Percentiles rank a stretch among this genome's conserved stretches.
These are phyloP conservation scores for Peromyscus polionotus DNA, from an alignment of 2,113 vertebrate species.

Conservation along the genomic window DNA sequence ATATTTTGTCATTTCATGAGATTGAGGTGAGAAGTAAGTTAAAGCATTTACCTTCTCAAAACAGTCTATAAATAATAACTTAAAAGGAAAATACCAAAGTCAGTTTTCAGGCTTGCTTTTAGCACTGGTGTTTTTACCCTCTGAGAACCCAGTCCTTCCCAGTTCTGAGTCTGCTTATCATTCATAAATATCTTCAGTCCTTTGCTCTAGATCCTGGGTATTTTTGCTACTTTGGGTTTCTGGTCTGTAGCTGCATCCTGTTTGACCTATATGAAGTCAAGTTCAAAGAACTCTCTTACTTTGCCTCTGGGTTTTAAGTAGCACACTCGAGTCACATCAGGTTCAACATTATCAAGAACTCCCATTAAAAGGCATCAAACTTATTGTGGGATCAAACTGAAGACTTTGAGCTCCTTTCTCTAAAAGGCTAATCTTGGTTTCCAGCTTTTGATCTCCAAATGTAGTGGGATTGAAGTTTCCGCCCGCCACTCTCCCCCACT, in stretches of 20 bases:
- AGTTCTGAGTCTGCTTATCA: not conserved
- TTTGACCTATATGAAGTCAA: not conserved
- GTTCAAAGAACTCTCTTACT: not conserved
- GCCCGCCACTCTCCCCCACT: not conserved
- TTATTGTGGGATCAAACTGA: constrained; percentile 15
- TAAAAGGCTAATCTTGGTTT: constrained; percentile 2
- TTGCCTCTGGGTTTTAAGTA: constrained; percentile 22
- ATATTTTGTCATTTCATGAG: constrained; percentile 29
- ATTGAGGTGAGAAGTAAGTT: not conserved
- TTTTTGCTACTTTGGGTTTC: constrained; percentile 12
- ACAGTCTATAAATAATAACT: not conserved
- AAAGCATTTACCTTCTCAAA: not conserved
- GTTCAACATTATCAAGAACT: not conserved
- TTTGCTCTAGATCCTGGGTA: not conserved
- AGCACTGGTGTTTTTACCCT: not conserved
- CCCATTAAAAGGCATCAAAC: constrained; percentile 35
- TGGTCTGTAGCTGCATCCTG: not conserved
- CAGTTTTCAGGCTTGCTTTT: not conserved
- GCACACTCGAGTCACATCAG: not conserved
- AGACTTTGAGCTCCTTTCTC: not conserved
- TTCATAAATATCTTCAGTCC: not conserved
- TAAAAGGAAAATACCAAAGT: not conserved
- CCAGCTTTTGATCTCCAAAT: not conserved
- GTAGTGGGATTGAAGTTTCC: not conserved
- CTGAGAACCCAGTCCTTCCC: not conserved